Percentiles rank a stretch among this genome's conserved stretches.
phyloP scores from a whole-genome alignment of 2,888 invertebrate species.

The Sarcophaga variegata region DNA sequence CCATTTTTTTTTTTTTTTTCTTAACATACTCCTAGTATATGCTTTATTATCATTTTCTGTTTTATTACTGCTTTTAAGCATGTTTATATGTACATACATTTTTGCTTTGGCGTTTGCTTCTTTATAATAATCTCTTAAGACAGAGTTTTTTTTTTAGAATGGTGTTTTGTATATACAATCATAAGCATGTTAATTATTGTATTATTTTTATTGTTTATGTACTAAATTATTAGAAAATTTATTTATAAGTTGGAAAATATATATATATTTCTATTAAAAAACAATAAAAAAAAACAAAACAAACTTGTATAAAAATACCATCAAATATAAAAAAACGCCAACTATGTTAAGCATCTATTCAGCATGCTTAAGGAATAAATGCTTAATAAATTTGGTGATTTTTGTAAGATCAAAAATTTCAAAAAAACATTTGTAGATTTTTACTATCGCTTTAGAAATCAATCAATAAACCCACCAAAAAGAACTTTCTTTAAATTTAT shows the following conservation, averaged over 20 bases:
- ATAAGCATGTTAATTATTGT: slow-evolving; percentile 58
- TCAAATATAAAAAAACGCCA: slow-evolving; percentile 50
- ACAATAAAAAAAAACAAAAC: slow-evolving; percentile 9
- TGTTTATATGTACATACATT: not conserved
- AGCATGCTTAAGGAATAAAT: slow-evolving; percentile 61
- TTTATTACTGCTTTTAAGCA: slow-evolving; percentile 11
- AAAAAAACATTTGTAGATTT: slow-evolving; percentile 69
- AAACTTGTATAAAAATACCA: slow-evolving; percentile 51
- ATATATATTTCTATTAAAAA: slow-evolving; percentile 65
- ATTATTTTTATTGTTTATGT: slow-evolving; percentile 31
- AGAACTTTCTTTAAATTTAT: slow-evolving; percentile 63
- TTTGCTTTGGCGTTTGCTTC: slow-evolving; percentile 28
- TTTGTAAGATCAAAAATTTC: slow-evolving; percentile 26
- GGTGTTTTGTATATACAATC: slow-evolving; percentile 51
- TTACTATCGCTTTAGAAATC: slow-evolving; percentile 71
- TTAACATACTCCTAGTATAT: slow-evolving; percentile 12
- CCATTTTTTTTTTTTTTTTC: slow-evolving; percentile 5
- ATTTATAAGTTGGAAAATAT: slow-evolving; percentile 72
- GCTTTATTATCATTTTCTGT: slow-evolving; percentile 1
- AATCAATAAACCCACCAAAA: slow-evolving; percentile 40
- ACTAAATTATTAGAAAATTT: slow-evolving; percentile 49
- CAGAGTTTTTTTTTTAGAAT: not conserved
- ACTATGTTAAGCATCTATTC: slow-evolving; percentile 45
- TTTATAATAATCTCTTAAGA: not conserved
- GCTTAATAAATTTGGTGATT: slow-evolving; percentile 58